Evolutionary conservation across 2,113 vertebrate genomes (phyloP), one percentile per base, ranked within the genome.

Genomic region (Talpa occidentalis): DNA sequence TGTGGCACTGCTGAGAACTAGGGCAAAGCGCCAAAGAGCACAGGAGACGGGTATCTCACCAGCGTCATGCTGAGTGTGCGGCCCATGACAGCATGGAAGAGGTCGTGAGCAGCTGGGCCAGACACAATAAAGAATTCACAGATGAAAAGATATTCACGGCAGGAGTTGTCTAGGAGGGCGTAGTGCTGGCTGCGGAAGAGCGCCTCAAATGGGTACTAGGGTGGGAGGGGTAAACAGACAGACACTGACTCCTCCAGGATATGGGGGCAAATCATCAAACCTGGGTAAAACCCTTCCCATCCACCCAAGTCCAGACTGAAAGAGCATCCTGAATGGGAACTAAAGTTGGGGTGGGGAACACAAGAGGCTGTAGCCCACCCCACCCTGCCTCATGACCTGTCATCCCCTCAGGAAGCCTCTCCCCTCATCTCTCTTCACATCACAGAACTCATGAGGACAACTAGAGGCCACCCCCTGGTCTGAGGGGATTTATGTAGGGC

Each of bases 151-250:
- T 96, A 99, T 73, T 99, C 99, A 0, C 99, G 98, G 97, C 99
- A 99, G 97, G 99, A 98, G 84, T 99, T 99, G 96, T 99, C 99
- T 59, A 99, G 97, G 30, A 99, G 98, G 2, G 99, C 99, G 0
- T 99, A 99, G 98, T 99, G 99, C 97, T 99, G 99, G 88, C 99
- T 99, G 95, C 99, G 99, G 92, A 99, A 99, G 78, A 99, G 98
- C 0, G 99, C 99, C 98, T 99, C 99, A 2, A 99, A 99, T 0
- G 99, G 99, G 79, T 99, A 99, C 99, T 99, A 64, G 59, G 44
- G 19, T 17, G 17, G 79, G 5, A 82, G 12, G 28, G 54, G 10
- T 37, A 67, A 42, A 90, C 40, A 88, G 12, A 80, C 21, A 82
- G 37, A 40, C 15, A 35, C 19, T 4, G 35, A 56, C 44, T 44